Evolutionary conservation across 2,888 invertebrate species (phyloP).

Genomic region (Folsomia manolachei): DNA sequence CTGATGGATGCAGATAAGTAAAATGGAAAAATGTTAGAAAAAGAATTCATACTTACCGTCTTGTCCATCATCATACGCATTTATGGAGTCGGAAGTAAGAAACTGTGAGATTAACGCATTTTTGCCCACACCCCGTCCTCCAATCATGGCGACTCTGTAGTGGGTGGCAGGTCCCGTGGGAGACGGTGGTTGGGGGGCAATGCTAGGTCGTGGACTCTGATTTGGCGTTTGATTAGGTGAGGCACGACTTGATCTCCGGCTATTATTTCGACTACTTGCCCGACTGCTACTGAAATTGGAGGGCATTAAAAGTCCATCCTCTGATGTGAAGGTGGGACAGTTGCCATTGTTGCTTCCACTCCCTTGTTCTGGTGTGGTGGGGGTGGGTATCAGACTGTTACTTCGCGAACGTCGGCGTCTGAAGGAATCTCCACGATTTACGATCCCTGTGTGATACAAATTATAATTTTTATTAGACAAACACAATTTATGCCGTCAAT

Average conservation of each 20-base stretch:
- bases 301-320: constrained; percentile 47
- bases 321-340: constrained; percentile 46
- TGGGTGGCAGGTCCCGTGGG: constrained; percentile 53
- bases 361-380: constrained; percentile 45
- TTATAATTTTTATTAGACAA: too few species aligned
- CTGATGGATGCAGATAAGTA: too few species aligned
- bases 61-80: constrained; percentile 86
- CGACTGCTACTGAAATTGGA: constrained; percentile 25
- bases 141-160: constrained; percentile 72
- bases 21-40: neutral
- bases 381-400: constrained; percentile 70
- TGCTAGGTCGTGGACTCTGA: constrained; percentile 54
- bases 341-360: constrained; percentile 35
- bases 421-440: constrained; percentile 92
- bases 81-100: constrained; percentile 89
- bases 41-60: constrained; percentile 63
- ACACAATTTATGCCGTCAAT: too few species aligned
- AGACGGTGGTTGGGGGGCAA: constrained; percentile 32
- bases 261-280: constrained; percentile 12
- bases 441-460: constrained; percentile 66
- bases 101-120: constrained; percentile 79
- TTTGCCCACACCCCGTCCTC: constrained; percentile 78
- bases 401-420: constrained; percentile 77
- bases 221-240: constrained; percentile 54
- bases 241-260: constrained; percentile 15